Evolutionary conservation across 2,888 invertebrate species (phyloP), one percentile per base, ranked within the genome.

Genomic region (Endotricha flammealis): DNA sequence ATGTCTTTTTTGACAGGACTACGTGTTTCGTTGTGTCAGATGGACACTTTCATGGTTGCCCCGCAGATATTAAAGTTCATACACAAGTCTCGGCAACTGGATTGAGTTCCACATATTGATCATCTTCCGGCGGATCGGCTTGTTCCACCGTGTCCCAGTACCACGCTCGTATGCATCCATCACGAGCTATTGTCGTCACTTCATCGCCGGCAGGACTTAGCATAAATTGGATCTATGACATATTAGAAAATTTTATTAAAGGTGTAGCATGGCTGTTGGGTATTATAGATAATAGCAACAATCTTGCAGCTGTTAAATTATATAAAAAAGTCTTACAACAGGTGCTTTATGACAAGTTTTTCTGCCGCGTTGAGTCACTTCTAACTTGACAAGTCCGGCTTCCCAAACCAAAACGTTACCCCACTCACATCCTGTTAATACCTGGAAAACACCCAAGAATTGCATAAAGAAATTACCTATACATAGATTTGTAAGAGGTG

Each of bases 401-500:
- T 97, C 95, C 97, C 97, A 97, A 0, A 97, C 88, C 24, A 97
- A 78, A 62, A 97, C 91, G 68, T 97, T 97, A 0, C 97, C 97
- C 96, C 96, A 96, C 56, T 93, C 92, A 53, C 93, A 93, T 1
- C 96, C 95, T 0, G 96, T 95, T 23, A 97, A 80, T 0, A 95
- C 90, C 92, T 92, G 49, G 11, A 53, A 46, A 36, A 6, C 9
- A 7, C 12, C 11, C 10, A 27, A 7, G 8, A 27, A 5, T 27
- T 12, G 8, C 6, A 12, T 4, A 6, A 12, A 11, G 3, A 1
- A 25, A 25, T 25, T 27, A 2, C n/a, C n/a, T 7, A 4, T 20
- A 8, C 2, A 2, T 20, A 20, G 20, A n/a, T n/a, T n/a, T n/a
- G n/a, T n/a, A n/a, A n/a, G n/a, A n/a, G n/a, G n/a, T n/a, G n/a